These are phyloP conservation scores for Alviniconcha strummeri DNA, from an alignment of 2,888 invertebrate species.

Conservation along the genomic window DNA sequence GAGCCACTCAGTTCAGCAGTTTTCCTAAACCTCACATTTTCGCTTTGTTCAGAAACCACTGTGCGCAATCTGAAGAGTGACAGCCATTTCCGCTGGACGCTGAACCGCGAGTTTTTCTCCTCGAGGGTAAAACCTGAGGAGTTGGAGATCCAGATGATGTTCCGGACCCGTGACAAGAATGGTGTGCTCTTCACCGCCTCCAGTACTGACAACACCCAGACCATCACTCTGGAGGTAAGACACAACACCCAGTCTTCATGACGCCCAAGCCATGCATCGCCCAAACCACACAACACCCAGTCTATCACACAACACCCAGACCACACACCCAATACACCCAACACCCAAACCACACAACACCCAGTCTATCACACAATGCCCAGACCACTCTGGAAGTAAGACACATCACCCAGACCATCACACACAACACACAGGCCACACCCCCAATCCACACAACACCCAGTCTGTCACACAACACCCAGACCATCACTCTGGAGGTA, in stretches of 20 bases:
- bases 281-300: too few species aligned
- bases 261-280: too few species aligned
- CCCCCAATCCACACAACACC: too few species aligned
- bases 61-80: slow-evolving; percentile 88
- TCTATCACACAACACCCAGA: neutral
- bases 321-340: neutral
- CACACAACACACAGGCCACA: too few species aligned
- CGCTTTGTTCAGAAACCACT: slow-evolving; percentile 63
- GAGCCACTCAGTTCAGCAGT: too few species aligned
- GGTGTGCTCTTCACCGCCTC: slow-evolving; percentile 92
- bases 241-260: too few species aligned
- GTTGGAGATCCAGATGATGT: slow-evolving; percentile 89
- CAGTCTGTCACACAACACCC: slow-evolving; percentile 41
- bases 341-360: neutral
- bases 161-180: slow-evolving; percentile 93
- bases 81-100: slow-evolving; percentile 96
- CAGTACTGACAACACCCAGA: slow-evolving; percentile 75
- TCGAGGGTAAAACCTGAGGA: slow-evolving; percentile 47
- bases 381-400: too few species aligned
- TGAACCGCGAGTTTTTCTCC: slow-evolving; percentile 75
- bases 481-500: slow-evolving; percentile 91
- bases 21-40: too few species aligned
- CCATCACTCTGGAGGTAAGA: slow-evolving; percentile 87
- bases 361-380: too few species aligned
- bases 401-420: slow-evolving; percentile 17